A percentile compares a stretch with the other conserved stretches of the same genome.
These are phyloP conservation scores for Pyrrhosoma nymphula DNA, from an alignment of 2,888 invertebrate genomes.

Conservation along the genomic window DNA sequence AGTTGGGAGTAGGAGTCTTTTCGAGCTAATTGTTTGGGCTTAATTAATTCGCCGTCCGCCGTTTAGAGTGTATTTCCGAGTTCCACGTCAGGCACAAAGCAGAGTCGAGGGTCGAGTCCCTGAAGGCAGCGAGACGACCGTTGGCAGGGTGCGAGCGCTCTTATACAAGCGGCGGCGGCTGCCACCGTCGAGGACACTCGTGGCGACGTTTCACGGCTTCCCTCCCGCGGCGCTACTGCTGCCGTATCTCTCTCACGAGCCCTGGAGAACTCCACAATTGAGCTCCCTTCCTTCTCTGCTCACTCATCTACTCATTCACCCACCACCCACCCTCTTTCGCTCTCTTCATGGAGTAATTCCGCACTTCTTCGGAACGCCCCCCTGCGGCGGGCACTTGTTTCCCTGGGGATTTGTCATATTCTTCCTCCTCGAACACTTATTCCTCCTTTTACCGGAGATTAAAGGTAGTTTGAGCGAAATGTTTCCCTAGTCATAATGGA, in stretches of 20 bases:
- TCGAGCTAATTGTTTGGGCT: neutral
- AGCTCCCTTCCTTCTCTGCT: neutral
- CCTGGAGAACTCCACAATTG: constrained; percentile 32
- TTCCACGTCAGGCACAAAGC: neutral
- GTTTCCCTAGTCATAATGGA: too few species aligned
- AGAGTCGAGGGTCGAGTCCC: neutral
- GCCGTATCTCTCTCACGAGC: neutral
- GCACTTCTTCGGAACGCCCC: too few species aligned
- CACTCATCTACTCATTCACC: neutral
- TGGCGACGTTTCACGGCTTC: neutral
- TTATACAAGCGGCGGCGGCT: neutral
- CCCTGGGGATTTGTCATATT: too few species aligned
- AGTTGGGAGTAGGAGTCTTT: neutral
- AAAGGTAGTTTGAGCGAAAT: too few species aligned
- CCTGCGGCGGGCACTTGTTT: too few species aligned
- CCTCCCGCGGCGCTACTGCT: too few species aligned
- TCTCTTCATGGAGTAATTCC: too few species aligned
- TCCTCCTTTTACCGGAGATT: too few species aligned
- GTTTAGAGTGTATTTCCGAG: neutral
- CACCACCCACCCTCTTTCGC: neutral
- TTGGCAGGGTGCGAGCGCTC: too few species aligned
- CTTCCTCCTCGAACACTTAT: too few species aligned
- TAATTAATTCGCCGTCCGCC: constrained; percentile 19
- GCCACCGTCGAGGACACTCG: neutral
- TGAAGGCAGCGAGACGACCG: neutral